Evolutionary conservation across 2,888 invertebrate species (phyloP).

Genomic region (Megamerina dolium): DNA sequence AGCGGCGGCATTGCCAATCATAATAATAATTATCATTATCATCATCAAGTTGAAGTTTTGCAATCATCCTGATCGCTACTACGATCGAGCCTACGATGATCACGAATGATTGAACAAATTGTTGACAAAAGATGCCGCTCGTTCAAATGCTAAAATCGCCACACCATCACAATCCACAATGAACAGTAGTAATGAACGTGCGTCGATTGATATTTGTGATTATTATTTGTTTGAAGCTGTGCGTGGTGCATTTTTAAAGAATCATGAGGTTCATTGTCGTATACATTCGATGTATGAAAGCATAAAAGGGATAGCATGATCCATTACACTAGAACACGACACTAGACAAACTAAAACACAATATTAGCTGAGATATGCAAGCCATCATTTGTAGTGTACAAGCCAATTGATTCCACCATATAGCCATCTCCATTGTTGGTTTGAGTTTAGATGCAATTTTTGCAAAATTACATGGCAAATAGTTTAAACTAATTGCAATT

Average conservation of each 20-base stretch:
- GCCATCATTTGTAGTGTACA: too few species aligned
- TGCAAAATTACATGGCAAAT: slow-evolving; percentile 27
- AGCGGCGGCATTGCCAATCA: not conserved
- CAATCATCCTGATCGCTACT: not conserved
- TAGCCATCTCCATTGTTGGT: slow-evolving; percentile 18
- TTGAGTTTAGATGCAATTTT: too few species aligned
- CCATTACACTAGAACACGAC: too few species aligned
- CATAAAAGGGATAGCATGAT: too few species aligned
- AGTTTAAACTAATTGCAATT: slow-evolving; percentile 28
- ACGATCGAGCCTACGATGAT: too few species aligned
- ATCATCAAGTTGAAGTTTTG: not conserved
- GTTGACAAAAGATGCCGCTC: slow-evolving; percentile 16
- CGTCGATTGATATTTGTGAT: slow-evolving; percentile 16
- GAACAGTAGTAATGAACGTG: slow-evolving; percentile 7
- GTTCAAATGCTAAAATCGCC: too few species aligned
- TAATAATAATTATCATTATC: too few species aligned
- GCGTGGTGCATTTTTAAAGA: not conserved
- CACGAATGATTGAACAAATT: slow-evolving; percentile 11
- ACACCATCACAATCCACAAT: too few species aligned
- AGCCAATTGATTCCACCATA: too few species aligned
- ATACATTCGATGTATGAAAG: too few species aligned
- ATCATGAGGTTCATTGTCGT: slow-evolving; percentile 23
- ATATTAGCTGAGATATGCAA: too few species aligned
- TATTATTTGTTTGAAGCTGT: not conserved
- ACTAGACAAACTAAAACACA: too few species aligned